phyloP scores from a whole-genome alignment of 2,113 vertebrate species.

The Engraulis encrasicolus region DNA sequence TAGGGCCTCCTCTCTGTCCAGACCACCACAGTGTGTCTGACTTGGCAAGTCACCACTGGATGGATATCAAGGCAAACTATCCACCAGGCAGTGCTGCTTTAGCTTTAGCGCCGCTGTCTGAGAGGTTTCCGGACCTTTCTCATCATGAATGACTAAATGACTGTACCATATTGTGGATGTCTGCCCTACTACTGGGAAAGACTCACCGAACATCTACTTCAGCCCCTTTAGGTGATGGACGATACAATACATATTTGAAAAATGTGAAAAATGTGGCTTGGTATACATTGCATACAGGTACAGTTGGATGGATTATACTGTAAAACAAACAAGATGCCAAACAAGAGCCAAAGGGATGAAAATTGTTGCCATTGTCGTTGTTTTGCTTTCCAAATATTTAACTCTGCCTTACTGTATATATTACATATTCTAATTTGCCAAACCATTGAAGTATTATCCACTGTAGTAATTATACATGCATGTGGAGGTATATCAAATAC shows the following conservation, averaged over 20 bases:
- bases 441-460: too few species aligned
- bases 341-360: too few species aligned
- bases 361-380: too few species aligned
- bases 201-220: background rate
- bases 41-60: background rate
- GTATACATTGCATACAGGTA: too few species aligned
- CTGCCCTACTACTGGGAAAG: background rate
- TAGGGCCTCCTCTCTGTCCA: conserved; percentile 3
- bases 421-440: too few species aligned
- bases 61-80: background rate
- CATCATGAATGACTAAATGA: background rate
- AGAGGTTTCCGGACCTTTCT: background rate
- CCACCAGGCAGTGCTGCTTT: conserved; percentile 1
- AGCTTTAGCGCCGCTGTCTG: conserved; percentile 4
- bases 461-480: too few species aligned
- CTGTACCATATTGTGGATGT: background rate
- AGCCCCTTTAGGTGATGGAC: background rate
- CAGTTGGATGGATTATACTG: too few species aligned
- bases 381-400: too few species aligned
- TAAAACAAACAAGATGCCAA: too few species aligned
- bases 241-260: background rate
- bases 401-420: too few species aligned
- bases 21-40: background rate
- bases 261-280: background rate
- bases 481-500: too few species aligned